Percentiles rank a stretch among this genome's conserved stretches.
Conservation (phyloP, 2,797 vertebrate species). For the Silurus aristotelis region DNA sequence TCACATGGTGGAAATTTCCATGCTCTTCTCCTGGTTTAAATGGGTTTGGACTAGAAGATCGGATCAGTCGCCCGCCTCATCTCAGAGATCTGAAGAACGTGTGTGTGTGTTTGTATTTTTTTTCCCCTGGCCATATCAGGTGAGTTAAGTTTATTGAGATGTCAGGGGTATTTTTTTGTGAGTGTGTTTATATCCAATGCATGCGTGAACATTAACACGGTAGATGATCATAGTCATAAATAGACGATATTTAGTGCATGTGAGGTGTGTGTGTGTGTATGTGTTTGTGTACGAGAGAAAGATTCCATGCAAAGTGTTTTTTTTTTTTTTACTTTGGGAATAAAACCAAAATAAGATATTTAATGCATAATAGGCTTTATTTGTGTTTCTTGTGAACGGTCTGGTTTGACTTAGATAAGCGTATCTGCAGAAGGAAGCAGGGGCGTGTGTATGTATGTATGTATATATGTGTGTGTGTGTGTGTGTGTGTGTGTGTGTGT, state of each 20-base stretch:
- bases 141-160: conserved; percentile 32
- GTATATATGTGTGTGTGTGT: too few species aligned
- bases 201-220: too few species aligned
- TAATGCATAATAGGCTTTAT: not conserved
- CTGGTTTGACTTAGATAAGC: not conserved
- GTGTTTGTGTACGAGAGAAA: too few species aligned
- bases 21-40: conserved; percentile 71
- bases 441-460: not conserved
- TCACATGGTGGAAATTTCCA: conserved; percentile 86
- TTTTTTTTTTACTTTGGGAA: not conserved
- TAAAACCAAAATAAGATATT: not conserved
- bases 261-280: not conserved
- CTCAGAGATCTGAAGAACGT: conserved; percentile 6
- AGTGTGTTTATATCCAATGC: too few species aligned
- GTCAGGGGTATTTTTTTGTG: not conserved
- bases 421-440: not conserved
- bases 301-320: not conserved
- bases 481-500: too few species aligned
- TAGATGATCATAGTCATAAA: not conserved
- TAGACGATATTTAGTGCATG: not conserved
- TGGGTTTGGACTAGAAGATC: conserved; percentile 67
- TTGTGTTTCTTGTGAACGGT: not conserved
- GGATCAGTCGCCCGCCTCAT: conserved; percentile 24
- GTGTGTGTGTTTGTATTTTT: not conserved
- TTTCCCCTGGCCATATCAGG: conserved; percentile 20